Evolutionary conservation across 2,113 vertebrate genomes (phyloP), one percentile per base, ranked within the genome.

Genomic region (Actinemys pallida): DNA sequence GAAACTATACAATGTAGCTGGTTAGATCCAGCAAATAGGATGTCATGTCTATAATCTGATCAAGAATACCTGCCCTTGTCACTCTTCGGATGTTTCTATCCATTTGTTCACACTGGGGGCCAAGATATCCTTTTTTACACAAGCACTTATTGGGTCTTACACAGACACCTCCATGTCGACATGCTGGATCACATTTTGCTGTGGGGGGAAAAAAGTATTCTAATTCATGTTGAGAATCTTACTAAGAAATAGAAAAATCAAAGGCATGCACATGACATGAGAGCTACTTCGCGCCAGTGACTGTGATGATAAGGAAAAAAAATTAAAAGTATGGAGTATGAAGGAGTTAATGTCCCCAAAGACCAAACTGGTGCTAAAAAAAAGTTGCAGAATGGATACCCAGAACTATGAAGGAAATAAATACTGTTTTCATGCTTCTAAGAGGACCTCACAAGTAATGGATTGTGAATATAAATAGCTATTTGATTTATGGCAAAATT

Each of bases 41-140:
- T 91, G 99, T 99, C 99, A 99, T 99, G 98, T 99, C 99, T 94
- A 99, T 99, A 98, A 99, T 99, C 98, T 99, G 99, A 98, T 99
- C 99, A 95, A 99, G 98, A 97, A 99, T 99, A 98, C 99, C 99
- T 97, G 99, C 99, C 98, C 99, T 99, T 96, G 99, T 96, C 96
- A 99, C 98, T 99, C 99, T 98, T 98, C 99, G 90, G 98, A 99
- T 98, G 98, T 98, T 98, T 98, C 98, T 96, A 98, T 99, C 97
- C 98, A 98, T 98, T 99, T 99, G 96, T 98, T 99, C 98, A 65
- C 98, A 99, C 78, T 99, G 98, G 88, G 95, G 96, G 86, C 98
- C 98, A 1, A 98, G 98, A 91, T 98, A 99, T 62, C 99, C 98
- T 98, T 99, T 99, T 98, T 99, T 99, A 96, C 99, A 99, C 91